Evolutionary conservation across 2,113 vertebrate genomes (phyloP).

Genomic region (Apistogramma diplotaenia): DNA sequence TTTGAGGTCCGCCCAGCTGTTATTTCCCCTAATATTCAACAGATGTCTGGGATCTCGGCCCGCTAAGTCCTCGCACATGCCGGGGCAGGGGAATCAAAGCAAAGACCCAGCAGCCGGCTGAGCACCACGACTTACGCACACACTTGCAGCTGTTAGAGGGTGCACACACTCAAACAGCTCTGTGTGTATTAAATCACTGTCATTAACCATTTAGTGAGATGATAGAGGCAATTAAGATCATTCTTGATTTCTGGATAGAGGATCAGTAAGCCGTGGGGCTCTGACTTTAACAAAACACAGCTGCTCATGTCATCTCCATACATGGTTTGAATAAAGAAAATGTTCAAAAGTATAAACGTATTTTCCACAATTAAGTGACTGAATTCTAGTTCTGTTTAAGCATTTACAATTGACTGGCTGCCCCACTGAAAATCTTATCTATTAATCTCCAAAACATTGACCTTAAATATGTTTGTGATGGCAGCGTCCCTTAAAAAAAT

Average conservation of each 20-base stretch:
- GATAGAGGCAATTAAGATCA: constrained; percentile 66
- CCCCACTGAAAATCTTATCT: constrained; percentile 3
- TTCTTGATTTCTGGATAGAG: constrained; percentile 49
- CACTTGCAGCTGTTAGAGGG: constrained; percentile 41
- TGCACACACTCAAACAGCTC: constrained; percentile 42
- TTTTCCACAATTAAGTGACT: neutral
- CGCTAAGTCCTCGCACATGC: constrained; percentile 72
- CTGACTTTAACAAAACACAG: constrained; percentile 38
- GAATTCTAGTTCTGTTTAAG: neutral
- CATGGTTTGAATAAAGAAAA: neutral
- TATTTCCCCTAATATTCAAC: constrained; percentile 77
- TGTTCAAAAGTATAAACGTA: neutral
- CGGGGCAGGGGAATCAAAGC: constrained; percentile 66
- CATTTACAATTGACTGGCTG: neutral
- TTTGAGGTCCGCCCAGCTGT: constrained; percentile 80
- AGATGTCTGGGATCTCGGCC: constrained; percentile 71
- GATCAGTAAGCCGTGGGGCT: constrained; percentile 15
- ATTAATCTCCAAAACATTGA: constrained; percentile 37
- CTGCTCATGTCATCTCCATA: neutral
- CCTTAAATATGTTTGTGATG: constrained; percentile 53
- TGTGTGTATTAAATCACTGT: constrained; percentile 62
- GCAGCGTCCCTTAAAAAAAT: constrained; percentile 58
- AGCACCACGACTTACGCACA: constrained; percentile 23
- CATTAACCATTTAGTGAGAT: constrained; percentile 71
- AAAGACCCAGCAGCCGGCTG: constrained; percentile 40